Evolutionary conservation across 1,140 invertebrate genomes (phyloP), one percentile per base, ranked within the genome.

Genomic region (Aporrectodea caliginosa): DNA sequence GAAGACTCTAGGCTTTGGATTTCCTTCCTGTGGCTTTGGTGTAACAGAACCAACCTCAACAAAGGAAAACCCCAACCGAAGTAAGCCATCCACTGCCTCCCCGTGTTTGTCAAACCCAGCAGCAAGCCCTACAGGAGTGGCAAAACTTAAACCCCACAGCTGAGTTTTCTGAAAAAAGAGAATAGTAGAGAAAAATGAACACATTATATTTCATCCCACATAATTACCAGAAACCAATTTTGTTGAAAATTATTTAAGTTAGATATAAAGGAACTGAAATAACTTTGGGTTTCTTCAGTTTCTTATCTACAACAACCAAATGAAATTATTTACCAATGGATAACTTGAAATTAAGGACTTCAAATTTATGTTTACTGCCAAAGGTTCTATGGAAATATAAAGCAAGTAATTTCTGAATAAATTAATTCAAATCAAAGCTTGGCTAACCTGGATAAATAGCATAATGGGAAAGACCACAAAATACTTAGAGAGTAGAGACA

Each of bases 51-150:
- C 97, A 83, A 99, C 92, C 91, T 99, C 98, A 43, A 99, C 92
- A 89, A 98, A 96, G 31, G 96, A 93, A 90, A 99, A 98, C 0
- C 97, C 97, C 75, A 96, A 89, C 84, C 93, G 92, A 73, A 91
- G 90, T 33, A 99, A 87, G 0, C 94, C 94, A 80, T 92, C 87
- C 0, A 98, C 90, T 32, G 94, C 95, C 90, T 98, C 95, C 14
- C 92, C 97, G 88, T 99, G 92, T 87, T 99, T 99, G 87, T 99
- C 98, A 90, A 98, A 99, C 1, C 98, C 98, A 81, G 98, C 98
- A 73, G 97, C 97, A 83, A 99, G 92, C 35, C 98, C 98, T 84
- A 99, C 85, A 0, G 97, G 97, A 90, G 97, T 98, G 79, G 89
- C 89, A 73, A 99, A 92, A 27, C 92, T 84, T 80, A 82, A 75